Evolutionary conservation across 2,113 vertebrate species (phyloP), one percentile per base, ranked within the genome.

Genomic region (Dunckerocampus dactyliophorus): DNA sequence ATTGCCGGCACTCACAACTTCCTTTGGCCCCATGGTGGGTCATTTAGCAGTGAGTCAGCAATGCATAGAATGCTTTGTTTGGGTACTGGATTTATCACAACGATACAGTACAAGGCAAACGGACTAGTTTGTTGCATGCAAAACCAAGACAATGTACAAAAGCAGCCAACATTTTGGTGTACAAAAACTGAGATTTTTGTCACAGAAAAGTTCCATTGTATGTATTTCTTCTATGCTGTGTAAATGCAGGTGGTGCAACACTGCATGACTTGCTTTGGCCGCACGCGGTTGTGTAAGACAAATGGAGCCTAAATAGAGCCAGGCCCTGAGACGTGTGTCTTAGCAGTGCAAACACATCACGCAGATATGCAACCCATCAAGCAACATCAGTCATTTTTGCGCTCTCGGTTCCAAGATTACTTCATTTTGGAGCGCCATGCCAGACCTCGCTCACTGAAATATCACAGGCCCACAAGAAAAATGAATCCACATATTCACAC

Each of bases 321-420:
- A 55, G 51, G 62, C 31, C 12, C 10, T 11, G 42, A 69, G 54
- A 50, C 69, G 62, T 45, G 6, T 5, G 22, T 28, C 57, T 68
- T 50, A 56, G 76, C 63, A 56, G 65, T 8, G 52, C 72, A 71
- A 74, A 72, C 69, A 78, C 62, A 82, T 53, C 54, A 49, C 50
- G 67, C 72, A 72, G 77, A 87, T 79, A 85, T 59, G 67, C 73
- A 62, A 59, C 64, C 47, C 70, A 69, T 83, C 78, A 64, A 74
- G 69, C 65, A 61, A 65, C 58, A 45, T 67, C 76, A 68, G 62
- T 77, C 57, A 78, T 82, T 81, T 81, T 78, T 82, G 61, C 72
- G 72, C 71, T 85, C 69, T 68, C 62, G 75, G 81, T 76, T 86
- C 82, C 75, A 63, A 65, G 69, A 85, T 87, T 65, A 87, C 83